A percentile compares a stretch with the other conserved stretches of the same genome.
Conservation (phyloP, 2,888 invertebrate genomes). For the Dichetophora obliterata region DNA sequence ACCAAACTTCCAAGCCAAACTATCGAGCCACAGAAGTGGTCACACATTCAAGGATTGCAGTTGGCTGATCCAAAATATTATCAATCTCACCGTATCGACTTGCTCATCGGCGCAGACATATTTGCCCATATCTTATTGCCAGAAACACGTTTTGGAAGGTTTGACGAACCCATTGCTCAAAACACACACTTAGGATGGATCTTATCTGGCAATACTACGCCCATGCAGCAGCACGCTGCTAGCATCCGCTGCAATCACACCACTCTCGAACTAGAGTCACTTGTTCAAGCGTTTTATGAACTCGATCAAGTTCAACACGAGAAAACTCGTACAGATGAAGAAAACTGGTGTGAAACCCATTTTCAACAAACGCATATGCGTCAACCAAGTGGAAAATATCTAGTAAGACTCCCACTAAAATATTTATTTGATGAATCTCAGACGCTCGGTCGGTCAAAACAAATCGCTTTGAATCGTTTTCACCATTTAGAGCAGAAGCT, state of each 20-base stretch:
- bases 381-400: no score
- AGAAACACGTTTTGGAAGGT: not conserved
- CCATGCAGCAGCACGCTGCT: not conserved
- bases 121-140: not conserved
- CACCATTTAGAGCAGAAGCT: no score
- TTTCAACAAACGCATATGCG: no score
- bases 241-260: no score
- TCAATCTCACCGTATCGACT: not conserved
- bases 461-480: no score
- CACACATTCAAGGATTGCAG: not conserved
- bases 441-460: no score
- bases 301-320: no score
- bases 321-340: no score
- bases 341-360: not conserved
- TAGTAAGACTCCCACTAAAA: no score
- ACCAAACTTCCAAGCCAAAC: constrained; percentile 15
- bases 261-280: no score
- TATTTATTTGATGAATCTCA: no score
- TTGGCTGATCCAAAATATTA: not conserved
- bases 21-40: not conserved
- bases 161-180: constrained; percentile 23
- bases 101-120: not conserved
- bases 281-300: no score
- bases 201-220: not conserved
- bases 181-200: constrained; percentile 4